phyloP scores from a whole-genome alignment of 2,888 invertebrate genomes.

The Ramazzottius varieornatus region DNA sequence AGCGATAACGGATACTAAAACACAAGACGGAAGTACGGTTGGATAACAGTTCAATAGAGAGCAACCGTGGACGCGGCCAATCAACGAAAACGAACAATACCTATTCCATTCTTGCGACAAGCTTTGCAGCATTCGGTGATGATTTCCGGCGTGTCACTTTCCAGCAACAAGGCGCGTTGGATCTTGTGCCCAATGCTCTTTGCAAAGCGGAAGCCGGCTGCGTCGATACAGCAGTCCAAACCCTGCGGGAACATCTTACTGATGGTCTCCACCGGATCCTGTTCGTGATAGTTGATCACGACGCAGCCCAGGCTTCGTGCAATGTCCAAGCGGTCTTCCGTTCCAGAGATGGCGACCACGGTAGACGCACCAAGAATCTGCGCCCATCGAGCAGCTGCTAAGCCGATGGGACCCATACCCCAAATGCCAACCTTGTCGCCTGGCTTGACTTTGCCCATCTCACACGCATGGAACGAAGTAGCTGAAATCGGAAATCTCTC shows the following conservation, averaged over 20 bases:
- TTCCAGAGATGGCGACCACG: conserved; percentile 8
- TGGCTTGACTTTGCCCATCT: conserved; percentile 7
- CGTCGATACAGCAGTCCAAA: neutral
- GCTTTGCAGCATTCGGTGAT: neutral
- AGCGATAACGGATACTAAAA: neutral
- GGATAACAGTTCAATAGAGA: neutral
- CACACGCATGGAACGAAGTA: conserved; percentile 7
- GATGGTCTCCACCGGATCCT: neutral
- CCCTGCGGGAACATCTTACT: neutral
- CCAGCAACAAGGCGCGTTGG: neutral
- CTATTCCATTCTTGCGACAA: neutral
- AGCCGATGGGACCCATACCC: conserved; percentile 9
- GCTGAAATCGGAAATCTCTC: neutral
- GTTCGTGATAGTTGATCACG: conserved; percentile 5
- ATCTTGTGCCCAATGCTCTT: neutral
- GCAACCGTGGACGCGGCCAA: neutral
- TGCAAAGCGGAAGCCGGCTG: neutral
- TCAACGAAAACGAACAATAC: neutral
- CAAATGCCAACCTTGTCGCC: conserved; percentile 9
- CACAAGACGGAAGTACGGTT: neutral
- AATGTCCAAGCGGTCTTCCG: conserved; percentile 8
- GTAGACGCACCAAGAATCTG: conserved; percentile 8
- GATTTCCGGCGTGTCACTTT: neutral
- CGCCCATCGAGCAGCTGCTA: conserved; percentile 9
- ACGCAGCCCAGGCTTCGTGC: conserved; percentile 8